A percentile compares a stretch with the other conserved stretches of the same genome.
These are phyloP conservation scores for Tiliqua scincoides DNA, from an alignment of 2,113 vertebrate genomes.

Conservation along the genomic window DNA sequence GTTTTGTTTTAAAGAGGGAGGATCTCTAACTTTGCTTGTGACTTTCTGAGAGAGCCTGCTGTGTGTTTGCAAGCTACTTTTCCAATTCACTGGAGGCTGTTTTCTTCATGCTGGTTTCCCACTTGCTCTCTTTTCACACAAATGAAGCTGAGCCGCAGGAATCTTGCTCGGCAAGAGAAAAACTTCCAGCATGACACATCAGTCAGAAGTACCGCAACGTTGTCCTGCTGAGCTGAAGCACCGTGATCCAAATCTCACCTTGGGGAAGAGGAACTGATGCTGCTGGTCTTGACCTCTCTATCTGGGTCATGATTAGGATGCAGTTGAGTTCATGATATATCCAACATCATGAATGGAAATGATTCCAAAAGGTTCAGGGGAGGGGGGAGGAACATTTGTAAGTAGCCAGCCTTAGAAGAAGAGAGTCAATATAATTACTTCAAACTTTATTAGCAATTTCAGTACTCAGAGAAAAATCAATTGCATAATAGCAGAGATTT, in stretches of 20 bases:
- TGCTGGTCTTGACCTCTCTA: background rate
- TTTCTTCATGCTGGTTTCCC: background rate
- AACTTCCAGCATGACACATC: background rate
- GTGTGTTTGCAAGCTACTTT: slow-evolving; percentile 8
- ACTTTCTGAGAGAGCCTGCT: background rate
- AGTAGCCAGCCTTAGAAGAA: slow-evolving; percentile 24
- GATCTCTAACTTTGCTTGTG: background rate
- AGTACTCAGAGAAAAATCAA: slow-evolving; percentile 20
- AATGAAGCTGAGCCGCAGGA: slow-evolving; percentile 10
- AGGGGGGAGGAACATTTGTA: background rate
- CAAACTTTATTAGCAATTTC: slow-evolving; percentile 6
- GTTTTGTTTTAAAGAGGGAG: background rate
- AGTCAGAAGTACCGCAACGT: background rate
- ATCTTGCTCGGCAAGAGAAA: background rate
- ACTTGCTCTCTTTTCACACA: background rate
- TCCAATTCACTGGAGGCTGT: background rate
- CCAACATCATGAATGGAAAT: background rate
- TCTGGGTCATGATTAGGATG: background rate
- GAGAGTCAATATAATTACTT: slow-evolving; percentile 13
- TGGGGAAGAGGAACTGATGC: slow-evolving; percentile 9
- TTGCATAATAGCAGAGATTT: slow-evolving; percentile 11
- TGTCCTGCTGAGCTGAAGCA: slow-evolving; percentile 10
- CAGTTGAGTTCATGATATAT: background rate
- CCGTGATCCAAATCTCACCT: slow-evolving; percentile 12
- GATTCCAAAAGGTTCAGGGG: background rate